Evolutionary conservation across 2,888 invertebrate genomes (phyloP).

Genomic region (Prionchulus punctatus): DNA sequence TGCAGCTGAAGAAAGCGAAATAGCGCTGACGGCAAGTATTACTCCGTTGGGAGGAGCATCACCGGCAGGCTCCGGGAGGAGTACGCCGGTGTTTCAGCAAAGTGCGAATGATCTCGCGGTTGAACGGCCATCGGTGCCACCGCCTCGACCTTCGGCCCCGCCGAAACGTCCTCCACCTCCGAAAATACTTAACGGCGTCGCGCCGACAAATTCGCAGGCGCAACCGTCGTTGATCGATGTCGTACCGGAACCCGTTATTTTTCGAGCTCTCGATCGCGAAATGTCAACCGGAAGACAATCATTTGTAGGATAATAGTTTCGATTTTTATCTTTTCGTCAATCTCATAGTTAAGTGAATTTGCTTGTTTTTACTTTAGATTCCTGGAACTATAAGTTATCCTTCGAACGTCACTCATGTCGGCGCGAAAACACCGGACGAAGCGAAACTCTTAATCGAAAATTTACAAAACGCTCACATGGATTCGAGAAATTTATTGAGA

Average conservation of each 20-base stretch:
- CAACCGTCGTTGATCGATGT: too few species aligned
- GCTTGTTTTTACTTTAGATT: not conserved
- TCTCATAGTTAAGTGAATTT: too few species aligned
- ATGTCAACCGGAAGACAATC: too few species aligned
- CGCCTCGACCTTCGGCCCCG: not conserved
- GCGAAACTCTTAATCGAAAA: slow-evolving; percentile 31
- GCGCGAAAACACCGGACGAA: slow-evolving; percentile 28
- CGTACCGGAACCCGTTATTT: too few species aligned
- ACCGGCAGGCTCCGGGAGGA: not conserved
- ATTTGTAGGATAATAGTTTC: too few species aligned
- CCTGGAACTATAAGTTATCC: slow-evolving; percentile 27
- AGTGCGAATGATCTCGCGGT: not conserved
- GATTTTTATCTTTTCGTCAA: too few species aligned
- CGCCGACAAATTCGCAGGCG: too few species aligned
- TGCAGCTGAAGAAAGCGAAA: not conserved
- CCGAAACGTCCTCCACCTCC: not conserved
- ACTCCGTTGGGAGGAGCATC: not conserved
- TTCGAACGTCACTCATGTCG: slow-evolving; percentile 30
- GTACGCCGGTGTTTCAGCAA: not conserved
- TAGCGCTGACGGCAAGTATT: not conserved
- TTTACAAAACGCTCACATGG: too few species aligned
- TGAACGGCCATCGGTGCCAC: not conserved
- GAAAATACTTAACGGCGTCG: too few species aligned
- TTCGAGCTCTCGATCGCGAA: too few species aligned
- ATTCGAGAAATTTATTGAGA: not conserved